phyloP scores from a whole-genome alignment of 2,888 invertebrate genomes.

The Neoitamus cyanurus region DNA sequence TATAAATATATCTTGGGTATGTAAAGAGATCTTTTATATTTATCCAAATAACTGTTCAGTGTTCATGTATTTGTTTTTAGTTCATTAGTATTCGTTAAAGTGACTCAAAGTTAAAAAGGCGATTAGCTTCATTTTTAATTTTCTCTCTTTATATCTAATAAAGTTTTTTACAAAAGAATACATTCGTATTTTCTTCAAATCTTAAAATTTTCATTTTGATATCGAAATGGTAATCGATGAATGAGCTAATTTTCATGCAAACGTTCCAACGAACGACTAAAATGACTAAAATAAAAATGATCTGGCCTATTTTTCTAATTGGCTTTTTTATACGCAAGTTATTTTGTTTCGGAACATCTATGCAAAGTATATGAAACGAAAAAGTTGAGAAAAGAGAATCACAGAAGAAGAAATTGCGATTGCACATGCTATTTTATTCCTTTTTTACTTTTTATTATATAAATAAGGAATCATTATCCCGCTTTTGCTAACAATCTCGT shows the following conservation, averaged over 20 bases:
- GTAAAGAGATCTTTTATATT: constrained; percentile 29
- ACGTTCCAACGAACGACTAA: not conserved
- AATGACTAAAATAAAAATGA: constrained; percentile 52
- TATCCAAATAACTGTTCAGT: constrained; percentile 24
- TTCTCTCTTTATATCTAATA: constrained; percentile 16
- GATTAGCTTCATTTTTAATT: constrained; percentile 36
- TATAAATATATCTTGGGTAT: constrained; percentile 46
- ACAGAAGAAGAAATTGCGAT: constrained; percentile 56
- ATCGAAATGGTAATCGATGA: not conserved
- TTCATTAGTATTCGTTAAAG: constrained; percentile 21
- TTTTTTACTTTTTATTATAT: constrained; percentile 51
- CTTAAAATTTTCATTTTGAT: not conserved
- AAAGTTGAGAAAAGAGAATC: constrained; percentile 46
- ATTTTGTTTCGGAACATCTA: constrained; percentile 12
- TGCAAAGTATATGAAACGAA: constrained; percentile 6
- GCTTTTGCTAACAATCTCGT: constrained; percentile 48
- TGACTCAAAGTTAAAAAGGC: not conserved
- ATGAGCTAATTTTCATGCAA: not conserved
- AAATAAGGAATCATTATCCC: constrained; percentile 42
- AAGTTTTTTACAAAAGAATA: constrained; percentile 23
- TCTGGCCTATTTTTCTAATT: constrained; percentile 56
- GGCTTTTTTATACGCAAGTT: constrained; percentile 28
- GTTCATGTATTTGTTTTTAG: constrained; percentile 18
- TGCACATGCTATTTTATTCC: constrained; percentile 56
- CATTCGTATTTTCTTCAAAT: constrained; percentile 44